phyloP scores from a whole-genome alignment of 2,113 vertebrate genomes.

The Vicugna pacos region DNA sequence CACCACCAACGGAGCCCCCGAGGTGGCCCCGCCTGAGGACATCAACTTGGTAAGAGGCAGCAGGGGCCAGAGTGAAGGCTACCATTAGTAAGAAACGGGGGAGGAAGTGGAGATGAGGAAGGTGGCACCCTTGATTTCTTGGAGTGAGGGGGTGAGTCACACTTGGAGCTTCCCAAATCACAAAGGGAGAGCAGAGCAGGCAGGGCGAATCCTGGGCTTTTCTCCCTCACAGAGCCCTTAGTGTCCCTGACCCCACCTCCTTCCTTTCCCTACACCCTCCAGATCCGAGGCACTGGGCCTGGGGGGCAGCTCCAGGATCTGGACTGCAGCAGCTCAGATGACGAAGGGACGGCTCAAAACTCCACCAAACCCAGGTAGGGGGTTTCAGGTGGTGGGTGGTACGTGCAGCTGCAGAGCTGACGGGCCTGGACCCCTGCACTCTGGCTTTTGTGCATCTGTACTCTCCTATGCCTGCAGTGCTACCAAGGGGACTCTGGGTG shows the following conservation, averaged over 20 bases:
- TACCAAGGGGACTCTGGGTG: slow-evolving; percentile 93
- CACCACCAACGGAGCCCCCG: slow-evolving; percentile 85
- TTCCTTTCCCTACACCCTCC: neutral
- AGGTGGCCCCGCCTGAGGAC: slow-evolving; percentile 85
- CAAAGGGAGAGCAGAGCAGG: neutral
- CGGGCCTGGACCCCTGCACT: neutral
- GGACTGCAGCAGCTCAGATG: slow-evolving; percentile 94
- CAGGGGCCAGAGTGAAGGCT: neutral
- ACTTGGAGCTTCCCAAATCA: neutral
- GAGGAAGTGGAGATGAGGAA: neutral
- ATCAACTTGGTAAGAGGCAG: slow-evolving; percentile 78
- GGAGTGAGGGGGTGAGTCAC: neutral
- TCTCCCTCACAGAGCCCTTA: neutral
- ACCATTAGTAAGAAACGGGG: neutral
- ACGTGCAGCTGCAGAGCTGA: neutral
- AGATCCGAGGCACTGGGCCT: slow-evolving; percentile 87
- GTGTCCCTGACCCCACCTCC: neutral
- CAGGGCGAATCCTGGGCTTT: neutral
- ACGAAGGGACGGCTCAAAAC: slow-evolving; percentile 87
- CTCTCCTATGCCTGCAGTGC: slow-evolving; percentile 82
- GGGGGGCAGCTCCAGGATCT: slow-evolving; percentile 92
- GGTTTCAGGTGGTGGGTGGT: neutral
- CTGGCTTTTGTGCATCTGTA: neutral
- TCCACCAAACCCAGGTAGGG: slow-evolving; percentile 85
- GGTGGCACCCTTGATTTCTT: neutral